phyloP scores from a whole-genome alignment of 2,888 invertebrate species.

The Pterobdella sp. region DNA sequence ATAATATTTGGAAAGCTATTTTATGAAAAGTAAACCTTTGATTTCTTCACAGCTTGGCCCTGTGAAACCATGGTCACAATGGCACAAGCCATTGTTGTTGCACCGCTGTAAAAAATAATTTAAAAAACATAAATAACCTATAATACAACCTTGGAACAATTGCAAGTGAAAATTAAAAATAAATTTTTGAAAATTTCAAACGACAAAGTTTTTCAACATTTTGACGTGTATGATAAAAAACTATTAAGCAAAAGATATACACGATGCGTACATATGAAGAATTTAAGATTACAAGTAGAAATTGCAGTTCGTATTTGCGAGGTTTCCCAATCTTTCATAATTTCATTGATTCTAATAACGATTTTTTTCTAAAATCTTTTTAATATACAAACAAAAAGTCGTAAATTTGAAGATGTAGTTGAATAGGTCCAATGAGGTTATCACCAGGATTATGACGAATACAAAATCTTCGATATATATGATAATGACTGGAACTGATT shows the following conservation, averaged over 20 bases:
- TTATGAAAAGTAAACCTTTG: not conserved
- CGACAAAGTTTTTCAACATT: not conserved
- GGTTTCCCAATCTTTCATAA: no score
- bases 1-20: not conserved
- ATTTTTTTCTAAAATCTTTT: no score
- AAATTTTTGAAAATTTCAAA: not conserved
- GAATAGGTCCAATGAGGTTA: no score
- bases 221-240: not conserved
- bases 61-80: constrained; percentile 10
- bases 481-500: no score
- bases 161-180: not conserved
- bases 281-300: no score
- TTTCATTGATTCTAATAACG: no score
- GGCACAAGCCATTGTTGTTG: constrained; percentile 23
- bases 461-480: no score
- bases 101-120: constrained; percentile 18
- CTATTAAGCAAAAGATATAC: not conserved
- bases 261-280: no score
- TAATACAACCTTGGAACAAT: not conserved
- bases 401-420: no score
- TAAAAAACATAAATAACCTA: not conserved
- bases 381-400: no score
- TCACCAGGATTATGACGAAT: no score
- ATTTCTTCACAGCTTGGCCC: not conserved
- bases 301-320: no score